These are phyloP conservation scores for Craterocephalus amniculus DNA, from an alignment of 2,797 vertebrate genomes.

Conservation along the genomic window DNA sequence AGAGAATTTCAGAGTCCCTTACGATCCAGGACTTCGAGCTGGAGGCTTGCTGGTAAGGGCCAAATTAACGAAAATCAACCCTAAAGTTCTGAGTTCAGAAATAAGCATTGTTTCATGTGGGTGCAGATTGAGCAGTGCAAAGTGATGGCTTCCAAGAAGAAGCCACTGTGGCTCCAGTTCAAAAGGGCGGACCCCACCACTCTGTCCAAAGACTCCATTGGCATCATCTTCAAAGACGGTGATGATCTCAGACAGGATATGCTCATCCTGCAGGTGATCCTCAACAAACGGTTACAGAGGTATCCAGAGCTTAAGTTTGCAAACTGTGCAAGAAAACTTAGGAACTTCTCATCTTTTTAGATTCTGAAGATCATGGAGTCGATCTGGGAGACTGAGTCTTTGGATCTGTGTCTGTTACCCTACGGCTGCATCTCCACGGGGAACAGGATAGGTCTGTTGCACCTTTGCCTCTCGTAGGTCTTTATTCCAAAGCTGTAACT, in stretches of 20 bases:
- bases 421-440: conserved; percentile 99
- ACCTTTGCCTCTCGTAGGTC: too few relatives aligned
- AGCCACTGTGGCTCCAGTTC: conserved; percentile 97
- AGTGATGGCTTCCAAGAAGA: conserved; percentile 99
- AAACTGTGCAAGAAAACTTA: background rate
- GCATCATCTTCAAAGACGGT: conserved; percentile 98
- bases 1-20: conserved; percentile 92
- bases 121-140: conserved; percentile 96
- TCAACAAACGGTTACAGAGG: rapidly evolving
- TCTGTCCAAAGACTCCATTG: conserved; percentile 93
- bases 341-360: conserved; percentile 59
- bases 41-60: conserved; percentile 90
- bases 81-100: background rate
- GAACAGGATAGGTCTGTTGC: conserved; percentile 91
- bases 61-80: too few relatives aligned
- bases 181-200: conserved; percentile 93
- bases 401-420: conserved; percentile 93
- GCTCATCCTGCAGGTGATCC: conserved; percentile 95
- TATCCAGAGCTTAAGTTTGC: background rate
- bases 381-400: conserved; percentile 96
- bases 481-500: too few relatives aligned
- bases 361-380: conserved; percentile 98
- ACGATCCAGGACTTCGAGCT: conserved; percentile 95
- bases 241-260: conserved; percentile 98
- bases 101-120: background rate